These are phyloP conservation scores for Blomia tropicalis DNA, from an alignment of 2,888 invertebrate genomes.

Conservation along the genomic window DNA sequence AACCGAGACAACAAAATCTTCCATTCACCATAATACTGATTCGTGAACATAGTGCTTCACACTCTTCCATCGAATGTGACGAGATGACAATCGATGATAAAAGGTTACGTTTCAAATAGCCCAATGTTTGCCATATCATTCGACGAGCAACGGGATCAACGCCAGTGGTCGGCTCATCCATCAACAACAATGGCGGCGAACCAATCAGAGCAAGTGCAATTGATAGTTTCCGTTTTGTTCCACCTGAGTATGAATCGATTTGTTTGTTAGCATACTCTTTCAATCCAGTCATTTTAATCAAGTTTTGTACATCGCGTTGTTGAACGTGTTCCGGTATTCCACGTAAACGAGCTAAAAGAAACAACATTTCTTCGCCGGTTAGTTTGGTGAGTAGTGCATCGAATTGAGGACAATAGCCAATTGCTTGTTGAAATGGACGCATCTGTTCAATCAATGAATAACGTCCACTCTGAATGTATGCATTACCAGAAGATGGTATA, in stretches of 20 bases:
- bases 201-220: conserved; percentile 27
- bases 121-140: conserved; percentile 29
- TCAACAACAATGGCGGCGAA: conserved; percentile 26
- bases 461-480: conserved; percentile 25
- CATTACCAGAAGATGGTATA: conserved; percentile 27
- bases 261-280: conserved; percentile 25
- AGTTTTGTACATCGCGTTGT: conserved; percentile 16
- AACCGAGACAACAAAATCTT: conserved; percentile 53
- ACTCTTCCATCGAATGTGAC: conserved; percentile 51
- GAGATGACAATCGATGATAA: conserved; percentile 40
- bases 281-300: conserved; percentile 26
- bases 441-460: conserved; percentile 10
- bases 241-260: conserved; percentile 27
- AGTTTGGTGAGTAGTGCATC: conserved; percentile 49
- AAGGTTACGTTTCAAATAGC: conserved; percentile 24
- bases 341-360: conserved; percentile 26
- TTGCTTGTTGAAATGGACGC: conserved; percentile 40
- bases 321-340: conserved; percentile 23
- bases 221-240: conserved; percentile 28
- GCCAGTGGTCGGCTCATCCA: conserved; percentile 31
- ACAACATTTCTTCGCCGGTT: conserved; percentile 27
- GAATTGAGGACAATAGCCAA: conserved; percentile 83
- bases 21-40: conserved; percentile 64
- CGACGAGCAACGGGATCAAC: conserved; percentile 30
- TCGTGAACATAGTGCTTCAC: conserved; percentile 5